These are phyloP conservation scores for Gracilinanus agilis DNA, from an alignment of 2,113 vertebrate genomes.

Conservation along the genomic window DNA sequence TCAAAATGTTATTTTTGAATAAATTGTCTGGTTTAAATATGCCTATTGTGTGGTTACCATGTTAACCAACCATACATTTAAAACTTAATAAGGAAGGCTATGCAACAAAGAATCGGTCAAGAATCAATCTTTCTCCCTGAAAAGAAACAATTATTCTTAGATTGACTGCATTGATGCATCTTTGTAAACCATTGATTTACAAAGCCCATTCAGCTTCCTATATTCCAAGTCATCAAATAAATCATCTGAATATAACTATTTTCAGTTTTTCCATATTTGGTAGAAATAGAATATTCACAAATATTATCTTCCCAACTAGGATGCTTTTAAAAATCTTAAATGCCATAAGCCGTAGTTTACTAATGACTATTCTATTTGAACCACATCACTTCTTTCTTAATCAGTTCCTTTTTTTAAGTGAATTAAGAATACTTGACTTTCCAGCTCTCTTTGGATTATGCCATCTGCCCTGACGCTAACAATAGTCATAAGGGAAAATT, in stretches of 20 bases:
- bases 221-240: slow-evolving; percentile 24
- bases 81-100: neutral
- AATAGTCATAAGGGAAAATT: neutral
- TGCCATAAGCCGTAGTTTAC: slow-evolving; percentile 11
- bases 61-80: neutral
- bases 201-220: neutral
- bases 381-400: slow-evolving; percentile 20
- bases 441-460: neutral
- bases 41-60: neutral
- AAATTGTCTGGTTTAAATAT: neutral
- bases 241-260: slow-evolving; percentile 6
- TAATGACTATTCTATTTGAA: slow-evolving; percentile 41
- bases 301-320: slow-evolving; percentile 4
- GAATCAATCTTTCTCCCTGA: neutral
- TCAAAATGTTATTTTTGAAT: neutral
- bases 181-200: slow-evolving; percentile 6
- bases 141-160: neutral
- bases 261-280: neutral
- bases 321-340: slow-evolving; percentile 29
- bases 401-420: slow-evolving; percentile 6
- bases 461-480: neutral
- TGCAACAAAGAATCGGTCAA: neutral
- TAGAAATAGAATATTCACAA: slow-evolving; percentile 33
- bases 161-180: neutral
- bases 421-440: neutral